Evolutionary conservation across 2,797 vertebrate genomes (phyloP).

Genomic region (Naso thynnoides): DNA sequence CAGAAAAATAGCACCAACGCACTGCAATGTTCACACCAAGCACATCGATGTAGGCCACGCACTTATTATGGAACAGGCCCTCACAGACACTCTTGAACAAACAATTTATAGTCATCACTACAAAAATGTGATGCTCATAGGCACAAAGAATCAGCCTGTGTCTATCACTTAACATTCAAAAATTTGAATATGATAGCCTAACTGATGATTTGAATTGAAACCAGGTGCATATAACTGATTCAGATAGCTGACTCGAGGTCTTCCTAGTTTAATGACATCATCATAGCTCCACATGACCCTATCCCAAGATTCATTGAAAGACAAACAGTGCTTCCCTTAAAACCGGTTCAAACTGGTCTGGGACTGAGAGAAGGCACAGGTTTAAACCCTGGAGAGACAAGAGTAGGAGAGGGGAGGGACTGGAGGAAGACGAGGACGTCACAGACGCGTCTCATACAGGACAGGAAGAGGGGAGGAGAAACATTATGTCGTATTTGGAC

Average conservation of each 20-base stretch:
- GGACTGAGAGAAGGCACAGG: slow-evolving; percentile 83
- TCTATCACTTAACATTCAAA: neutral
- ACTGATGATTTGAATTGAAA: neutral
- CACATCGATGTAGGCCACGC: slow-evolving; percentile 23
- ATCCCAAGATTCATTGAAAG: slow-evolving; percentile 90
- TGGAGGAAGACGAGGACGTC: slow-evolving; percentile 10
- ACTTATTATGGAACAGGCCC: slow-evolving; percentile 8
- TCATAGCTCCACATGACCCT: slow-evolving; percentile 89
- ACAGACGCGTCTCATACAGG: slow-evolving; percentile 27
- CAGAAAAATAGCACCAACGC: slow-evolving; percentile 43
- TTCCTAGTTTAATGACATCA: slow-evolving; percentile 89
- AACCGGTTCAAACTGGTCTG: slow-evolving; percentile 92
- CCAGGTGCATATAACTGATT: slow-evolving; percentile 20
- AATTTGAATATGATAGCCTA: neutral
- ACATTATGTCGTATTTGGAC: slow-evolving; percentile 36
- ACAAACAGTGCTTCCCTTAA: slow-evolving; percentile 91
- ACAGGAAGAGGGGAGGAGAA: slow-evolving; percentile 47
- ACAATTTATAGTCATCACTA: neutral
- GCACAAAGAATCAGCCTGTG: neutral
- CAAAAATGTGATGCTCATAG: neutral
- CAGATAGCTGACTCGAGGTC: slow-evolving; percentile 84
- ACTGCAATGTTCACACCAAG: slow-evolving; percentile 20
- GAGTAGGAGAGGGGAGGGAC: slow-evolving; percentile 55
- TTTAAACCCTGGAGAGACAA: slow-evolving; percentile 87
- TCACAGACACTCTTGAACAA: neutral